Evolutionary conservation across 2,888 invertebrate genomes (phyloP).

Genomic region (Drosophila pseudotakahashii): DNA sequence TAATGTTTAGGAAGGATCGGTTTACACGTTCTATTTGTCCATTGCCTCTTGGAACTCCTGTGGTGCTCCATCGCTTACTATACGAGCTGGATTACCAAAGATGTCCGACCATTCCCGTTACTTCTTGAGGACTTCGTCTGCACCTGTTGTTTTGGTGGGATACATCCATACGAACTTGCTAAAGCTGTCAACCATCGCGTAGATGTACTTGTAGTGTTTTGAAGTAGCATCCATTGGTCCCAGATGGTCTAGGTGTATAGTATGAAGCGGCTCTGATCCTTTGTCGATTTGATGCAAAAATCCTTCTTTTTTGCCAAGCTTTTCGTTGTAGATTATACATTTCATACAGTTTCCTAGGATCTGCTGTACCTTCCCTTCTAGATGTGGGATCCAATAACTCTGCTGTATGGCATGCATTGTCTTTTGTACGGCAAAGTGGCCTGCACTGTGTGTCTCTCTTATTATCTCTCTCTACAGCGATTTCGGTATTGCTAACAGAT

Average conservation of each 20-base stretch:
- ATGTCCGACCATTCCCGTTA: too few species aligned
- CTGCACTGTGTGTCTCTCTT: not conserved
- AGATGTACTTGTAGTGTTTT: not conserved
- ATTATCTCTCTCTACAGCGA: not conserved
- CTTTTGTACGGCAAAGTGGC: not conserved
- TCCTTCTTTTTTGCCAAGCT: not conserved
- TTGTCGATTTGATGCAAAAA: not conserved
- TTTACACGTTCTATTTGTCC: too few species aligned
- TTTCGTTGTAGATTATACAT: not conserved
- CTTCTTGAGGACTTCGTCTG: too few species aligned
- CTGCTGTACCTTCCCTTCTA: not conserved
- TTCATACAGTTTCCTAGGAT: too few species aligned
- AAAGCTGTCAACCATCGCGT: not conserved
- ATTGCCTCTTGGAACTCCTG: too few species aligned
- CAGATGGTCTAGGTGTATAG: slow-evolving; percentile 1
- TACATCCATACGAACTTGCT: too few species aligned
- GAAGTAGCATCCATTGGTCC: slow-evolving; percentile 1
- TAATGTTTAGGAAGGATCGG: too few species aligned
- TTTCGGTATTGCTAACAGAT: not conserved
- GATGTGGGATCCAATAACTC: not conserved
- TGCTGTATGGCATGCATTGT: not conserved
- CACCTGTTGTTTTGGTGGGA: not conserved
- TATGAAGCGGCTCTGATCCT: not conserved
- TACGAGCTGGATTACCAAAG: too few species aligned
- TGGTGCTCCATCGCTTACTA: too few species aligned